Percentiles rank a stretch among this genome's conserved stretches.
Evolutionary conservation across 2,888 invertebrate genomes (phyloP).

Genomic region (Drosophila nigricruria): DNA sequence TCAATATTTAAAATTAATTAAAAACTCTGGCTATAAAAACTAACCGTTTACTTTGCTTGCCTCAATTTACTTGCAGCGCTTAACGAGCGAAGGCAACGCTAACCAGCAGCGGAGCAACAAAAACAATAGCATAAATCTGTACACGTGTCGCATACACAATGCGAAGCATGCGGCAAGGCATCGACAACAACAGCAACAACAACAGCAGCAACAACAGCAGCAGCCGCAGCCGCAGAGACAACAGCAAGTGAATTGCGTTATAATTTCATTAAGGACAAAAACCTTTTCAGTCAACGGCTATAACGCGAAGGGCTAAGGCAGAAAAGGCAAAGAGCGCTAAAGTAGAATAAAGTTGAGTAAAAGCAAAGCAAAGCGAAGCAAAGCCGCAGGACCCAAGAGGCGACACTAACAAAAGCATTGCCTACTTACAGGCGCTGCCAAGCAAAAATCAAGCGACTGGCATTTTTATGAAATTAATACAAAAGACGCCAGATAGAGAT

Average conservation of each 20-base stretch:
- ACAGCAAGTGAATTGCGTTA: conserved; percentile 72
- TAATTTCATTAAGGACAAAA: conserved; percentile 80
- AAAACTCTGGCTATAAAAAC: not conserved
- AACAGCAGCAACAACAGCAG: conserved; percentile 23
- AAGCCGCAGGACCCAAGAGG: conserved; percentile 47
- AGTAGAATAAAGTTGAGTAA: conserved; percentile 35
- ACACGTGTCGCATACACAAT: conserved; percentile 62
- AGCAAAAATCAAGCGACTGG: conserved; percentile 72
- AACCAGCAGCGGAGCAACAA: conserved; percentile 26
- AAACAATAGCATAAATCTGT: conserved; percentile 41
- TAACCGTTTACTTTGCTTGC: conserved; percentile 18
- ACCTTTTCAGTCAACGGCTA: conserved; percentile 59
- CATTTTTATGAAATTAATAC: conserved; percentile 80
- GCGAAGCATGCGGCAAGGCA: conserved; percentile 37
- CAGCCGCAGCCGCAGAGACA: conserved; percentile 26
- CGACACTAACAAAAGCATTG: conserved; percentile 68
- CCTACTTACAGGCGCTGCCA: conserved; percentile 64
- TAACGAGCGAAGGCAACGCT: conserved; percentile 13
- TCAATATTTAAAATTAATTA: conserved; percentile 7
- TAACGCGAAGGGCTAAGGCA: conserved; percentile 21
- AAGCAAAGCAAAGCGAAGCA: conserved; percentile 19
- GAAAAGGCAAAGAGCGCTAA: conserved; percentile 16
- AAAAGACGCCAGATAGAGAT: conserved; percentile 48
- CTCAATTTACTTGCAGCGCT: conserved; percentile 58
- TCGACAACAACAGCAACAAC: conserved; percentile 18